phyloP scores from a whole-genome alignment of 2,888 invertebrate genomes.

The Trissolcus japonicus region DNA sequence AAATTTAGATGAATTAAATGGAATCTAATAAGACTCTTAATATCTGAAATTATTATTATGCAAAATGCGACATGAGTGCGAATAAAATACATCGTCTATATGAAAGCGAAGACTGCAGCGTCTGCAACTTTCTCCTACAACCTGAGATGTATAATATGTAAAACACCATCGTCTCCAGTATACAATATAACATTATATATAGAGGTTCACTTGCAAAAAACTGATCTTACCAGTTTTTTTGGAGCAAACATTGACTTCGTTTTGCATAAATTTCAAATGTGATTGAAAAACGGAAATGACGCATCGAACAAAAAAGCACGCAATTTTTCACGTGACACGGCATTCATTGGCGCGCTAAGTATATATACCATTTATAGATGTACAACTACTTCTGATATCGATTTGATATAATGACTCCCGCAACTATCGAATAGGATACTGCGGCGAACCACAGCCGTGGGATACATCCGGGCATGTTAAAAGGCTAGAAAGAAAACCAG shows the following conservation, averaged over 20 bases:
- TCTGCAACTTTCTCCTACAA: conserved; percentile 44
- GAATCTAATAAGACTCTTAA: conserved; percentile 29
- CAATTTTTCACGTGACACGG: conserved; percentile 5
- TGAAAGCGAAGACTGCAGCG: conserved; percentile 19
- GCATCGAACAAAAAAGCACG: conserved; percentile 2
- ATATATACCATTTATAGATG: conserved; percentile 28
- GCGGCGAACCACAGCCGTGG: conserved; percentile 68
- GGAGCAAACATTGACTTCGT: conserved; percentile 31
- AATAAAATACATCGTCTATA: conserved; percentile 35
- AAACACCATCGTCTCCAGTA: conserved; percentile 32
- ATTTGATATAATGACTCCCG: conserved; percentile 69
- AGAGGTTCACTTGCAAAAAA: conserved; percentile 31
- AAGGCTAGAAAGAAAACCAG: conserved; percentile 46
- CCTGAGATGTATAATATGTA: conserved; percentile 41
- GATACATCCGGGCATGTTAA: conserved; percentile 49
- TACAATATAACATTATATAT: conserved; percentile 42
- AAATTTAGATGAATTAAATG: conserved; percentile 11
- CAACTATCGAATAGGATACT: conserved; percentile 71
- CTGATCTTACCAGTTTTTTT: conserved; percentile 42
- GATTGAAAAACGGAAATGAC: conserved; percentile 31
- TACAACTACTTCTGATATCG: conserved; percentile 65
- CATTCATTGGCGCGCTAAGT: conserved; percentile 45
- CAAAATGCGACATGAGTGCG: conserved; percentile 26
- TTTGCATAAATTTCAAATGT: conserved; percentile 38
- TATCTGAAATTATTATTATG: conserved; percentile 28